A percentile compares a stretch with the other conserved stretches of the same genome.
Conservation (phyloP, 2,113 vertebrate genomes). For the Pachyramphus minor region DNA sequence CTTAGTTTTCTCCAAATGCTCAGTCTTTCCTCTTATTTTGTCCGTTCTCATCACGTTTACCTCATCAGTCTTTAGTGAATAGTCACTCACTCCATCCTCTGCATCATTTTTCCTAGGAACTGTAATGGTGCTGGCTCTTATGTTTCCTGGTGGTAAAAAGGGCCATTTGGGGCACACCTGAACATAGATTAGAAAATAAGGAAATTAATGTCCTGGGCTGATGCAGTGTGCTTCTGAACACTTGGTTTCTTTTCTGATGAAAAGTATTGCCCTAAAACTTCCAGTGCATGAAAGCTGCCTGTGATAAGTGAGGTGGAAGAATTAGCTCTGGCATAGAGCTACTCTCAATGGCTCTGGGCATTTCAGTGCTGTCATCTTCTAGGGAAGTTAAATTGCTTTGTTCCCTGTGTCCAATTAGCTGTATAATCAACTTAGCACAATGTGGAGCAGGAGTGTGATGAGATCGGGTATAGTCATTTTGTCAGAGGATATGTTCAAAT, state of each 20-base stretch:
- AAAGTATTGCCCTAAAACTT: constrained; percentile 36
- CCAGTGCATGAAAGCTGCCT: constrained; percentile 23
- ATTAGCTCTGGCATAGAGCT: constrained; percentile 5
- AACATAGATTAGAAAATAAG: neutral
- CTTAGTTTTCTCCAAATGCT: neutral
- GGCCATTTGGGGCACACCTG: neutral
- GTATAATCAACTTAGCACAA: constrained; percentile 50
- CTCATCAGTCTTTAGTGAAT: neutral
- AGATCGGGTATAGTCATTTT: neutral
- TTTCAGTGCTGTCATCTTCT: constrained; percentile 37
- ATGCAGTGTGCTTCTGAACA: neutral
- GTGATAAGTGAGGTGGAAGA: constrained; percentile 27
- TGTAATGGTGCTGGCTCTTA: neutral
- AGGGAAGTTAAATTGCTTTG: constrained; percentile 48
- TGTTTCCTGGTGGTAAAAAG: neutral
- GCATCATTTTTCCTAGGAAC: neutral
- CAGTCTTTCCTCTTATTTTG: neutral
- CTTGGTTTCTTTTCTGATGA: neutral
- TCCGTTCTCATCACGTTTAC: neutral
- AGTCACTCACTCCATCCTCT: neutral
- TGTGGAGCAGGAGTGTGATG: neutral
- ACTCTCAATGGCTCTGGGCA: constrained; percentile 2
- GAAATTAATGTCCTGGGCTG: neutral
- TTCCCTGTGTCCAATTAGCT: constrained; percentile 30
- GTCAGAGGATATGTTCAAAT: neutral